A percentile compares a stretch with the other conserved stretches of the same genome.
These are phyloP conservation scores for Callipepla squamata DNA, from an alignment of 2,113 vertebrate species.

Conservation along the genomic window DNA sequence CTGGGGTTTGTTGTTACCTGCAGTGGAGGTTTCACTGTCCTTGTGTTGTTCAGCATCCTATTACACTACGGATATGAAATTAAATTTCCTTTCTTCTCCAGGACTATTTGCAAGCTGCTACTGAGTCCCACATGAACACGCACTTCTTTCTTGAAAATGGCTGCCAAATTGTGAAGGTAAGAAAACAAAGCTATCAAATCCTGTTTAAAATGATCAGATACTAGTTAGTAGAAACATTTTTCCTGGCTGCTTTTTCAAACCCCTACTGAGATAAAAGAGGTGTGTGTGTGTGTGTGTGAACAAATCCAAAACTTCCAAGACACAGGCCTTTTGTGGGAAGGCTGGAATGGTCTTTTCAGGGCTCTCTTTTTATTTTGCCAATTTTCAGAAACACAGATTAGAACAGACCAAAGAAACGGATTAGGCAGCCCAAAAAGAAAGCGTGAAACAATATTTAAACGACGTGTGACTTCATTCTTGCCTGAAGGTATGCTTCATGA, in stretches of 20 bases:
- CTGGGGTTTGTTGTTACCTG: accelerated
- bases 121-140: background rate
- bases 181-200: constrained; percentile 44
- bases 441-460: constrained; percentile 78
- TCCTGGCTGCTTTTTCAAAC: background rate
- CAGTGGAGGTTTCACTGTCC: background rate
- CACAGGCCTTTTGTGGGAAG: background rate
- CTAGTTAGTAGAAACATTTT: background rate
- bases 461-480: constrained; percentile 68
- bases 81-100: background rate
- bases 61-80: background rate
- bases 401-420: constrained; percentile 28
- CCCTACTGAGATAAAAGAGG: background rate
- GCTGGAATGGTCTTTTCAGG: background rate
- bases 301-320: constrained; percentile 28
- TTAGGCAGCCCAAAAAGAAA: constrained; percentile 25
- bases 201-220: constrained; percentile 46
- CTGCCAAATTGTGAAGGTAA: background rate
- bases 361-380: constrained; percentile 45
- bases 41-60: background rate
- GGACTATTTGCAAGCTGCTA: background rate
- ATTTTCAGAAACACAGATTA: constrained; percentile 41
- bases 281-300: background rate
- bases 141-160: background rate
- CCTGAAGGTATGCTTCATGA: constrained; percentile 77